Base-by-base conservation (phyloP, 2,888 invertebrate species). In the Drosophila longiperda region DNA sequence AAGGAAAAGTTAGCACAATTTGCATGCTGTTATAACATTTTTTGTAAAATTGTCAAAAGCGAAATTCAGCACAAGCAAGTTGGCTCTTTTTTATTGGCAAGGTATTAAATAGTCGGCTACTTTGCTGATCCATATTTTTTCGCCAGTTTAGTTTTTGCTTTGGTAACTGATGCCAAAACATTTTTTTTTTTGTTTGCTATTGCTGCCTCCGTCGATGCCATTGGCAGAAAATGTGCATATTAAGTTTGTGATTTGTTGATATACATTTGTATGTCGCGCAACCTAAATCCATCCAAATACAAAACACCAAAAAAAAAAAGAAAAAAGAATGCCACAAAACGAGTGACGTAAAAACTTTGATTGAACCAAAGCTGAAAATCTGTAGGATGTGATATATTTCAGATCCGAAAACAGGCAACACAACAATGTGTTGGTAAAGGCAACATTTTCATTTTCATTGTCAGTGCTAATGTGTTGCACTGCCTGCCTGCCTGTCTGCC, bases 171-270 rank as follows among this genome's bases (percentile, higher is more conserved):
- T 75, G 62, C 48, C 34, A 59, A 59, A 42, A 49, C 49, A 50
- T 23, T 26, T 26, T 26, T 58, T 52, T 38, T 17, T 38, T 11
- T 33, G 33, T 8, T 38, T 62, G 58, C 42, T 26, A 23, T 48
- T 79, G 70, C 7, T 60, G 23, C 34, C 52, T 42, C 38, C 52
- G 12, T 6, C 63, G 9, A 38, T 66, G 65, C 45, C 29, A 29
- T 64, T 82, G 74, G 61, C 73, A 73, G 64, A 74, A 70, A 75
- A 74, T 80, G 79, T 73, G 60, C 84, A 84, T 82, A 87, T 87
- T 82, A 85, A 86, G 83, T 78, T 88, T 82, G 75, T 86, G 83
- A 84, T 87, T 85, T 82, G 85, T 71, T 75, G 83, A 85, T 87
- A 83, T 83, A 70, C 77, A 85, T 83, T 69, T 73, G 48, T 57